Percentiles rank a stretch among this genome's conserved stretches.
Conservation (phyloP, 2,888 invertebrate genomes). For the Amiota mariae region DNA sequence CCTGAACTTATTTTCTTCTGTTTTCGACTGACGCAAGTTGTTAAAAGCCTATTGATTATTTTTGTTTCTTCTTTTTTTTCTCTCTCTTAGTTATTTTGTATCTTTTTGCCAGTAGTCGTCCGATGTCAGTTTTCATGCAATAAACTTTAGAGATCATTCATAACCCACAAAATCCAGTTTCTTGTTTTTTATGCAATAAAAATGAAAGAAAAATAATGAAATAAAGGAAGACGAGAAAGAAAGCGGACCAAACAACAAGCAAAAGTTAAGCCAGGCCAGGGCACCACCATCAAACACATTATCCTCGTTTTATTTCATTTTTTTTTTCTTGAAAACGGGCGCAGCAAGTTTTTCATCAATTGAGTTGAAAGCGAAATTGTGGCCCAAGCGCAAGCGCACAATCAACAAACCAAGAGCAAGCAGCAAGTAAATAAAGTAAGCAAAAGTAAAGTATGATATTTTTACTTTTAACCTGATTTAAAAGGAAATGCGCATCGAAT, state of each 20-base stretch:
- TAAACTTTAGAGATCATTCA: slow-evolving; percentile 27
- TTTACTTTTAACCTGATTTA: slow-evolving; percentile 58
- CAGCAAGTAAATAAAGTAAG: slow-evolving; percentile 6
- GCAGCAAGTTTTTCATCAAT: too few species aligned
- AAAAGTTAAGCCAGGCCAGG: background rate
- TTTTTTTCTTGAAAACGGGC: too few species aligned
- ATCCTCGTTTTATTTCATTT: background rate
- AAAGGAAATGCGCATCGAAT: slow-evolving; percentile 56
- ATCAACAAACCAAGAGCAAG: too few species aligned
- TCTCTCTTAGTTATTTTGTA: background rate
- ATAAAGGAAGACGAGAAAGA: slow-evolving; percentile 15
- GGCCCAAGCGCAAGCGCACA: too few species aligned
- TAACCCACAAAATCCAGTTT: slow-evolving; percentile 33
- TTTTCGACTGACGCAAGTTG: background rate
- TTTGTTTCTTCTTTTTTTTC: background rate
- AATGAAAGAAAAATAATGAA: background rate
- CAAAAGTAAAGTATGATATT: slow-evolving; percentile 36
- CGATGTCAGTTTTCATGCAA: slow-evolving; percentile 46
- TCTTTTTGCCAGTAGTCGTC: background rate
- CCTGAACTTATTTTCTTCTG: slow-evolving; percentile 31
- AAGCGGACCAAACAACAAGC: slow-evolving; percentile 6
- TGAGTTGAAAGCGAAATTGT: too few species aligned
- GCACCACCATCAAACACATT: background rate
- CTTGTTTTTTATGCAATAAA: slow-evolving; percentile 55
- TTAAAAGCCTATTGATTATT: background rate